Base-by-base conservation (phyloP, 2,113 vertebrate species). In the Fulmarus glacialis region DNA sequence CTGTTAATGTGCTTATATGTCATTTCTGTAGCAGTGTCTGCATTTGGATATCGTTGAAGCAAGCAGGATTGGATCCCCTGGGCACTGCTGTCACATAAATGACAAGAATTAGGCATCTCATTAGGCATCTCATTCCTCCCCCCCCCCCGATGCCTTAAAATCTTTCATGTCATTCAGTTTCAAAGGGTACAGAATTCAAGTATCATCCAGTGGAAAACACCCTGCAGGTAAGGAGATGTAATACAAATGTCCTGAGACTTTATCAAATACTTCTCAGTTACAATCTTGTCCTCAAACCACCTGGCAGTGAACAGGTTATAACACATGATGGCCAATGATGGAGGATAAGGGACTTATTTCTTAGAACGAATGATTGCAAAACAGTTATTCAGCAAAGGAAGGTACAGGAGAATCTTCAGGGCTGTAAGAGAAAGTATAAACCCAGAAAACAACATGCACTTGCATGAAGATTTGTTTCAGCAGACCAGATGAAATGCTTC, bases 71-170 rank as follows among this genome's bases (percentile, higher is more conserved):
- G 24, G 29, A 47, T 66, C 7, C 14, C 11, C 22, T 63, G 50
- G 45, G 20, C 11, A 55, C n/a, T 67, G 43, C 32, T 59, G 42
- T 62, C 55, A 52, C 15, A 48, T 15, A 91, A 83, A 42, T 34
- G 4, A 45, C 27, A 60, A 6, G 21, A 91, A 82, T 82, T 48
- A 59, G 12, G 24, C 29, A 71, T 42, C 55, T 58, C 45, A 38
- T 47, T 47, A 64, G 15, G 36, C 18, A 47, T 47, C 60, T 52
- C 14, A 10, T 87, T 73, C 9, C n/a, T 86, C 17, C 22, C 3
- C 2, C 4, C 3, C 1, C 3, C 10, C 3, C 0, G 6, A 2
- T 15, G 16, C 12, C 27, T 81, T 74, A 42, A 73, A 70, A 47
- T 29, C 21, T 55, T 89, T 64, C 40, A 21, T 26, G 16, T 40